Evolutionary conservation across 2,888 invertebrate genomes (phyloP).

Genomic region (Acleris cristana): DNA sequence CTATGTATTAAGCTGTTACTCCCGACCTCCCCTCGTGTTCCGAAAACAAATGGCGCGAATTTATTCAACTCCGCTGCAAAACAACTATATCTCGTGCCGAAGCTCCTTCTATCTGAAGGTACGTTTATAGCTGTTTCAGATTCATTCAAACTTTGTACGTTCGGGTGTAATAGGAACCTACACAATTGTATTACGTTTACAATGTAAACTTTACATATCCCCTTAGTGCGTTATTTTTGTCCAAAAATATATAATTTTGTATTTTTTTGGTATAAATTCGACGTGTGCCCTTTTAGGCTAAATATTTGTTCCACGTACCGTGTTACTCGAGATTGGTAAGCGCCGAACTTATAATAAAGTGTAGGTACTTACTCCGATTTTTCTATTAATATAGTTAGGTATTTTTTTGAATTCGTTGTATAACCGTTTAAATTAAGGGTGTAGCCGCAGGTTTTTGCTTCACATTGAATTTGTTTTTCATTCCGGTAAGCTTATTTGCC

Average conservation of each 20-base stretch:
- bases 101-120: slow-evolving; percentile 51
- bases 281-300: no score
- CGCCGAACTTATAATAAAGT: no score
- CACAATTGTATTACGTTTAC: slow-evolving; percentile 3
- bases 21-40: slow-evolving; percentile 47
- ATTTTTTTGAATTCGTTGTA: neutral
- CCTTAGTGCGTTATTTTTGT: neutral
- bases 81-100: slow-evolving; percentile 52
- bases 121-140: slow-evolving; percentile 61
- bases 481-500: slow-evolving; percentile 55
- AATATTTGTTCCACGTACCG: no score
- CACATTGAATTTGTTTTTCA: slow-evolving; percentile 52
- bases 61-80: slow-evolving; percentile 63
- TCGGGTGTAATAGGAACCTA: slow-evolving; percentile 1
- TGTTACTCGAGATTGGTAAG: no score
- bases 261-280: neutral
- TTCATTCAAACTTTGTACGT: slow-evolving; percentile 53
- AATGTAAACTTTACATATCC: neutral
- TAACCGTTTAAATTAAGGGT: slow-evolving; percentile 43
- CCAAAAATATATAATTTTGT: neutral
- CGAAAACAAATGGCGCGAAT: slow-evolving; percentile 68
- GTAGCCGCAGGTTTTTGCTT: slow-evolving; percentile 38
- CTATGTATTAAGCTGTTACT: slow-evolving; percentile 59
- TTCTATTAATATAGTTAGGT: no score
- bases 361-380: no score